Conservation (phyloP, 2,797 vertebrate species). For the Amblyopsis hoosieri region DNA sequence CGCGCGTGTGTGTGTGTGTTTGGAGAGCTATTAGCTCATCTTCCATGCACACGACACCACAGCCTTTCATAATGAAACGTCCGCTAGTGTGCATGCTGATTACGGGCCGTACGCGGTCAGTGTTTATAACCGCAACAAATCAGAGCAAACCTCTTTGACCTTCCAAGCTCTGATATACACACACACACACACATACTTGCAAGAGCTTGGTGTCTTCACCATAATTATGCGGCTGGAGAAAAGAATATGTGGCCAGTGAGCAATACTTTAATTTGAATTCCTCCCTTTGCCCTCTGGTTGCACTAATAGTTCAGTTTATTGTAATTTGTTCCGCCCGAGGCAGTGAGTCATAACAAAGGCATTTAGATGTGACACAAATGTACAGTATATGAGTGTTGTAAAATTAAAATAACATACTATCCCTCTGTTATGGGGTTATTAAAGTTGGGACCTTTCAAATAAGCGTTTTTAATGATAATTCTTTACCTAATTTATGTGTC, state of each 20-base stretch:
- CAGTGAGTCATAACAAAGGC: slow-evolving; percentile 63
- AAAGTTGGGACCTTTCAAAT: no score
- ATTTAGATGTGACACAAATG: slow-evolving; percentile 65
- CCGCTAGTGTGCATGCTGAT: slow-evolving; percentile 39
- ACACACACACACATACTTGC: slow-evolving; percentile 17
- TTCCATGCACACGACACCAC: slow-evolving; percentile 27
- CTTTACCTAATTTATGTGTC: no score
- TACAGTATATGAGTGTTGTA: slow-evolving; percentile 10
- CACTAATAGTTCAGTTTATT: slow-evolving; percentile 67
- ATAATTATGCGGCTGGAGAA: slow-evolving; percentile 62
- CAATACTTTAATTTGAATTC: slow-evolving; percentile 63
- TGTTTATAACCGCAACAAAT: slow-evolving; percentile 61
- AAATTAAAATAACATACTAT: neutral
- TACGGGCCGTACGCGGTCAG: slow-evolving; percentile 30
- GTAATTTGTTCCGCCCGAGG: slow-evolving; percentile 70
- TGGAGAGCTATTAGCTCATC: slow-evolving; percentile 13
- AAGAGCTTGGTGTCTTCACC: slow-evolving; percentile 28
- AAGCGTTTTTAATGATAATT: no score
- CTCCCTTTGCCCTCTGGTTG: slow-evolving; percentile 60
- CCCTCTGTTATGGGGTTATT: no score
- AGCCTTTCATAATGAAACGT: slow-evolving; percentile 64
- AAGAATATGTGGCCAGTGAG: slow-evolving; percentile 45
- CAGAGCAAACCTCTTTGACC: slow-evolving; percentile 55
- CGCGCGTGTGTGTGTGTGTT: slow-evolving; percentile 14
- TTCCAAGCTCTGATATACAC: slow-evolving; percentile 26